Evolutionary conservation across 2,888 invertebrate species (phyloP), one percentile per base, ranked within the genome.

Genomic region (Chloroclystis v-ata): DNA sequence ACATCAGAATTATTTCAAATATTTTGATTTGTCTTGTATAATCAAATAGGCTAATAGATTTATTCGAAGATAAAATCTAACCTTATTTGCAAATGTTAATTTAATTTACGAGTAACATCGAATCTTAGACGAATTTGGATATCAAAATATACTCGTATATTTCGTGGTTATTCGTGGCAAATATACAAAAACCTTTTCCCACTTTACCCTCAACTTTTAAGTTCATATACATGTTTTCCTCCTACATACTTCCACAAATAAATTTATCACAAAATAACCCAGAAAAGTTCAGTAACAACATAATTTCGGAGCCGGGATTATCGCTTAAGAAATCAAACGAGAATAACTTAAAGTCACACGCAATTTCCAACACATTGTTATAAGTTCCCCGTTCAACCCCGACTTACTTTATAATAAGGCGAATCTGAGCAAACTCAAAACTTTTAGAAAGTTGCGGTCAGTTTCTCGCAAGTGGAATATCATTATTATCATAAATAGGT

Each of bases 361-460:
- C 33, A 28, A 38, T 43, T 38, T 12, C 35, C 8, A 30, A 43
- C 26, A 43, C 16, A 28, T 13, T 41, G 37, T 37, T 49, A 37
- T 29, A 37, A 44, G 30, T 44, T 44, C n/a, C 11, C 44, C 26
- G 40, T n/a, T n/a, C n/a, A n/a, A n/a, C n/a, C n/a, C n/a, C n/a
- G n/a, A n/a, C 16, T 10, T 20, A 20, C 35, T 35, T 20, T 20
- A 48, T 48, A 48, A 48, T 38, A 47, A 47, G 38, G 47, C 29
- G 16, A 43, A 47, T 42, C 30, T 16, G 20, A 33, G 28, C 38
- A 24, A 28, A 38, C 28, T 38, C 43, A 33, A 13, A 48, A 43
- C 35, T 48, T 48, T 43, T 26, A 8, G 13, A 24, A 25, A 41
- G 24, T 37, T 40, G n/a, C 24, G 12, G 30, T 24, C 29, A 41